Evolutionary conservation across 2,888 invertebrate genomes (phyloP).

Genomic region (Thecocarcelia acutangulata): DNA sequence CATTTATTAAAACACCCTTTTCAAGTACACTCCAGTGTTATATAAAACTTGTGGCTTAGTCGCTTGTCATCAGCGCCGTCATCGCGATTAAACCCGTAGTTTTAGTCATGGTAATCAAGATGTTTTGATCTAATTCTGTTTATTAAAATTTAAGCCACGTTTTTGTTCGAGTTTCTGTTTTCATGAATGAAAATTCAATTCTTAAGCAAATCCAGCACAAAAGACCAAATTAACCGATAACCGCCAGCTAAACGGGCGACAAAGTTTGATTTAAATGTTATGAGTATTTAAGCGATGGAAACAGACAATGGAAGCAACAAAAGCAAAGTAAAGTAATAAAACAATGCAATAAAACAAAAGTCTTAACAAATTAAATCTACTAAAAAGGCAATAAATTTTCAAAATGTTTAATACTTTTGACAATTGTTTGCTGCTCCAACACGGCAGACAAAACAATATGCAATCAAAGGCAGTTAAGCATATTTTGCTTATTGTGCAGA

Average conservation of each 20-base stretch:
- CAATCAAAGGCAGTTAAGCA: not conserved
- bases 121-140: constrained; percentile 16
- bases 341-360: constrained; percentile 55
- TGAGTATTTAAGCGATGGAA: constrained; percentile 30
- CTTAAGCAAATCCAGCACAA: constrained; percentile 56
- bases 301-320: constrained; percentile 13
- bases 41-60: constrained; percentile 9
- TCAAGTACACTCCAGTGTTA: no score
- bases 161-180: constrained; percentile 58
- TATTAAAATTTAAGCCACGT: constrained; percentile 61
- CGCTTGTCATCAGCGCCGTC: not conserved
- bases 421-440: constrained; percentile 48
- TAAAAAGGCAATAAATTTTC: constrained; percentile 78
- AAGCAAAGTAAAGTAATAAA: constrained; percentile 20
- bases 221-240: constrained; percentile 29
- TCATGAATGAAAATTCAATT: constrained; percentile 56
- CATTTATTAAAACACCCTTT: no score
- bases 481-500: not conserved
- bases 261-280: constrained; percentile 52
- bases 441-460: constrained; percentile 35
- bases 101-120: constrained; percentile 32
- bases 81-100: not conserved
- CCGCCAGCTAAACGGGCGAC: constrained; percentile 53
- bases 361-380: constrained; percentile 76
- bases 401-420: constrained; percentile 76